These are phyloP conservation scores for Nephrotoma appendiculata DNA, from an alignment of 2,888 invertebrate genomes.

Conservation along the genomic window DNA sequence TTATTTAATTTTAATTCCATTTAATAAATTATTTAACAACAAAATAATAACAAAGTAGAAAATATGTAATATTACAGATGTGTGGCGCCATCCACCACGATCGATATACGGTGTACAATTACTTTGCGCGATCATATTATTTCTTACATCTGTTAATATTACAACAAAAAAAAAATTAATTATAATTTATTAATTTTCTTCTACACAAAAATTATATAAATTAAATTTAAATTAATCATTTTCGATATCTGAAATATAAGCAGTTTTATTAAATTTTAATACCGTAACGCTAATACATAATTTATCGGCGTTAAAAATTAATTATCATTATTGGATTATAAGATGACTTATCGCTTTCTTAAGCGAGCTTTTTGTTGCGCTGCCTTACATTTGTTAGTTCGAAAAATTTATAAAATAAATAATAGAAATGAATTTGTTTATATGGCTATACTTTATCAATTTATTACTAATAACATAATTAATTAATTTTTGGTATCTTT, in stretches of 20 bases:
- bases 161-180: background rate
- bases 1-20: background rate
- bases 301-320: background rate
- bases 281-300: background rate
- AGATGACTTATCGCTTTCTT: background rate
- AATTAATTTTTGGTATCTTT: background rate
- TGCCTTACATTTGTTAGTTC: background rate
- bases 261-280: background rate
- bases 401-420: background rate
- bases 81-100: background rate
- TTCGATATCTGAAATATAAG: background rate
- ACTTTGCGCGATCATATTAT: background rate
- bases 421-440: background rate
- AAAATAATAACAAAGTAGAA: background rate
- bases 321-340: background rate
- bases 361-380: too few relatives aligned
- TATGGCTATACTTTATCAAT: background rate
- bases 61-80: background rate
- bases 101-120: background rate
- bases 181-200: background rate
- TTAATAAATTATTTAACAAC: background rate
- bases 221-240: background rate
- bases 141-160: background rate
- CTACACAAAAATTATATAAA: background rate
- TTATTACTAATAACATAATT: background rate